Percentiles rank a stretch among this genome's conserved stretches.
These are phyloP conservation scores for Palloptera scutellata DNA, from an alignment of 2,888 invertebrate genomes.

Conservation along the genomic window DNA sequence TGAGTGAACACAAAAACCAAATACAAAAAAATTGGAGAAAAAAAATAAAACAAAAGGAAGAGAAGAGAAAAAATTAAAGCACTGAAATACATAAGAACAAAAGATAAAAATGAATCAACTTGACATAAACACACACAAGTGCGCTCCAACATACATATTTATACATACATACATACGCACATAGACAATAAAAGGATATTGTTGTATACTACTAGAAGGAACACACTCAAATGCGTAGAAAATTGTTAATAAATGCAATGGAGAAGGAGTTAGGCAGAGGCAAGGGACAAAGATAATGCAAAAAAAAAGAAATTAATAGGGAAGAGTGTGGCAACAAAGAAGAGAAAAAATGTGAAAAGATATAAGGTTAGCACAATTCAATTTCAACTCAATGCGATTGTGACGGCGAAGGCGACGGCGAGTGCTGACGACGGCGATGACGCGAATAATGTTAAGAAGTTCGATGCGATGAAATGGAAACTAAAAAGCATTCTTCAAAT, in stretches of 20 bases:
- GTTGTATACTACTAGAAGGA: neutral
- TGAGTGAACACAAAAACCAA: neutral
- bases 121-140: neutral
- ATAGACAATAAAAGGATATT: constrained; percentile 2
- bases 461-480: constrained; percentile 26
- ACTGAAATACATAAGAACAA: constrained; percentile 17
- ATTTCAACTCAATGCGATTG: constrained; percentile 13
- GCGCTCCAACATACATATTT: neutral
- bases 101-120: constrained; percentile 21
- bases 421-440: no score
- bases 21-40: constrained; percentile 14
- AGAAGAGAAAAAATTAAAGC: neutral
- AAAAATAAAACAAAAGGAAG: neutral
- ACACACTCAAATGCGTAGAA: neutral
- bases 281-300: neutral
- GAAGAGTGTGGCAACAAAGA: neutral
- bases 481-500: constrained; percentile 36
- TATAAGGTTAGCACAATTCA: constrained; percentile 24
- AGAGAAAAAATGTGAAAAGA: neutral
- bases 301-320: constrained; percentile 9
- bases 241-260: constrained; percentile 22
- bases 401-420: no score
- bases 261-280: neutral
- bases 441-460: constrained; percentile 4
- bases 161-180: neutral